phyloP scores from a whole-genome alignment of 53 echinoderm and acorn worm species.

The Echinarachnius parma region DNA sequence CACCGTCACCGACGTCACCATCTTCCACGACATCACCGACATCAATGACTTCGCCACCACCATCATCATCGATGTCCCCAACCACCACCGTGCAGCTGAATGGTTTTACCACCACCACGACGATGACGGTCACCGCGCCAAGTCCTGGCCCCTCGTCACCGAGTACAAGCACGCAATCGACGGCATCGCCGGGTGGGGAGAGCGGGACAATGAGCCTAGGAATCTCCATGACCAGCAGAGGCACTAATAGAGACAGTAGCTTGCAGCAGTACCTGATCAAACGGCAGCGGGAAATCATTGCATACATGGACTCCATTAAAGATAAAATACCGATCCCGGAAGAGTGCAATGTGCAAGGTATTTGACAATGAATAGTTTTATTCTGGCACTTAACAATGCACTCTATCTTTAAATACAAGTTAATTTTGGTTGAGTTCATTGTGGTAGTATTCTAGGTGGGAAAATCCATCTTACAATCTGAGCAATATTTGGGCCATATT shows the following conservation, averaged over 20 bases:
- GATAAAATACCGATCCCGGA: slow-evolving; percentile 84
- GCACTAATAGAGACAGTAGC: slow-evolving; percentile 80
- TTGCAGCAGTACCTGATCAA: slow-evolving; percentile 88
- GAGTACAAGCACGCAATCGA: slow-evolving; percentile 1
- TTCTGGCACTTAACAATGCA: too few species aligned
- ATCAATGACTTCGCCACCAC: too few species aligned
- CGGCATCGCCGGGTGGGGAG: slow-evolving; percentile 12
- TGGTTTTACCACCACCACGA: slow-evolving; percentile 2
- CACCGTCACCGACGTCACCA: not conserved
- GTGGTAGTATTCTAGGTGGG: too few species aligned
- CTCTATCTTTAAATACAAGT: too few species aligned
- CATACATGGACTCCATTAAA: slow-evolving; percentile 92
- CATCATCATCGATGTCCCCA: not conserved
- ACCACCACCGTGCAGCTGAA: slow-evolving; percentile 5
- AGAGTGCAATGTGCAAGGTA: slow-evolving; percentile 86
- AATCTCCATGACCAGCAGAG: slow-evolving; percentile 44
- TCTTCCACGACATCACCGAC: not conserved
- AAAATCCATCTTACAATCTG: too few species aligned
- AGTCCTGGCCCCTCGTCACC: not conserved
- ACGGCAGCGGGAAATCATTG: slow-evolving; percentile 83
- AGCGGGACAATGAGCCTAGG: slow-evolving; percentile 32
- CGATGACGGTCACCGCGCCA: not conserved
- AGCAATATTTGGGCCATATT: too few species aligned
- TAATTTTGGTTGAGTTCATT: too few species aligned
- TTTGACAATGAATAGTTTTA: too few species aligned